phyloP scores from a whole-genome alignment of 2,888 invertebrate species.

The Caenorhabditis drosophilae region DNA sequence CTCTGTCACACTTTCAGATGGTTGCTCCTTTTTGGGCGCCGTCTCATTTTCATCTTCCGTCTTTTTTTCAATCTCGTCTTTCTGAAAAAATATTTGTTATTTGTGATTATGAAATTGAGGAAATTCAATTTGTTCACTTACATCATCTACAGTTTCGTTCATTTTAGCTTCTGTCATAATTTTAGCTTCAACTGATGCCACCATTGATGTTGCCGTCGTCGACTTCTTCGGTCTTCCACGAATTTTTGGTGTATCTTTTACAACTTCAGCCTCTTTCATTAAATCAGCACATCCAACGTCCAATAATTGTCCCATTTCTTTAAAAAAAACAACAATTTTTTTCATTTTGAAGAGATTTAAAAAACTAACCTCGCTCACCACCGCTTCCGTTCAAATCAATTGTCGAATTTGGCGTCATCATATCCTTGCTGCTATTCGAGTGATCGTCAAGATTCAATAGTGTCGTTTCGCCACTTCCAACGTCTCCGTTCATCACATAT shows the following conservation, averaged over 20 bases:
- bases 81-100: too few relatives aligned
- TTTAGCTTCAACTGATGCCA: background rate
- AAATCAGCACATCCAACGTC: background rate
- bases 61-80: slow-evolving; percentile 32
- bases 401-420: background rate
- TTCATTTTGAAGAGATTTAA: too few relatives aligned
- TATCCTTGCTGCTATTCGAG: slow-evolving; percentile 11
- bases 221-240: slow-evolving; percentile 3
- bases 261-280: background rate
- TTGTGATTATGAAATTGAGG: too few relatives aligned
- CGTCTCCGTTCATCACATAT: slow-evolving; percentile 15
- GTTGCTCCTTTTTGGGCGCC: slow-evolving; percentile 17
- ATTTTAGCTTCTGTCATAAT: slow-evolving; percentile 14
- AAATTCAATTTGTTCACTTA: too few relatives aligned
- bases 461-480: slow-evolving; percentile 21
- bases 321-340: slow-evolving; percentile 5
- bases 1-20: slow-evolving; percentile 1
- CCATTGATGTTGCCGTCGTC: background rate
- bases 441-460: slow-evolving; percentile 31
- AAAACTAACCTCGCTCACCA: too few relatives aligned
- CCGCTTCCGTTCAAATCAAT: too few relatives aligned
- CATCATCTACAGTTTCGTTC: slow-evolving; percentile 23
- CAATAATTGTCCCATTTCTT: slow-evolving; percentile 20
- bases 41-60: slow-evolving; percentile 36
- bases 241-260: slow-evolving; percentile 5